Evolutionary conservation across 2,888 invertebrate genomes (phyloP), one percentile per base, ranked within the genome.

Genomic region (Julus scandinavius): DNA sequence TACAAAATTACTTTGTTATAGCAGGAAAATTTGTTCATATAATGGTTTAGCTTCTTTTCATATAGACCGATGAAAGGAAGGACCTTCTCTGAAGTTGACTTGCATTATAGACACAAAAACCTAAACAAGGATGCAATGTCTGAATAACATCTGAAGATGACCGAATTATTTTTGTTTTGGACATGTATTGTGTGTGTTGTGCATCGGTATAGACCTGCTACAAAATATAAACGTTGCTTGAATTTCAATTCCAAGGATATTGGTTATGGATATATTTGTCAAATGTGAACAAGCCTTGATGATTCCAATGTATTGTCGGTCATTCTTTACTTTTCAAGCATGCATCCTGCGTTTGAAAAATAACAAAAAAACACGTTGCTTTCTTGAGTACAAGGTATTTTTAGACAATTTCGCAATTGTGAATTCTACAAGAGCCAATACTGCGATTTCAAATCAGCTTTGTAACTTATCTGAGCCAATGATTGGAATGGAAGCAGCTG

Each of bases 271-370:
- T 58, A 58, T 45, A 58, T n/a, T n/a, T 58, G 58, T 17, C n/a
- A 58, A 58, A 17, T 15, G 29, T 58, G n/a, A 58, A n/a, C 58
- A 58, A 58, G n/a, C 58, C n/a, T 2, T 17, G 17, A 58, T 58
- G 58, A 58, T 58, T n/a, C 58, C 58, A 1, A n/a, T 58, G 58
- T 2, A n/a, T 58, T 58, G 58, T 17, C 54, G 4, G 45, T 45
- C 45, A 45, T 0, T 3, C 54, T 15, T 54, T 54, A 17, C 54
- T 54, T 17, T 17, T 54, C 54, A 17, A 54, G 54, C 54, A 54
- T 54, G 54, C 54, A 15, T 54, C 58, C 58, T 58, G 58, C 58
- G 58, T 58, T 58, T 58, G 58, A 58, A 58, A n/a, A 58, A n/a
- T 5, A 58, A 54, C 5, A 58, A n/a, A n/a, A 15, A 58, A 58